A percentile compares a stretch with the other conserved stretches of the same genome.
Evolutionary conservation across 2,113 vertebrate genomes (phyloP).

Genomic region (Jacana jacana): DNA sequence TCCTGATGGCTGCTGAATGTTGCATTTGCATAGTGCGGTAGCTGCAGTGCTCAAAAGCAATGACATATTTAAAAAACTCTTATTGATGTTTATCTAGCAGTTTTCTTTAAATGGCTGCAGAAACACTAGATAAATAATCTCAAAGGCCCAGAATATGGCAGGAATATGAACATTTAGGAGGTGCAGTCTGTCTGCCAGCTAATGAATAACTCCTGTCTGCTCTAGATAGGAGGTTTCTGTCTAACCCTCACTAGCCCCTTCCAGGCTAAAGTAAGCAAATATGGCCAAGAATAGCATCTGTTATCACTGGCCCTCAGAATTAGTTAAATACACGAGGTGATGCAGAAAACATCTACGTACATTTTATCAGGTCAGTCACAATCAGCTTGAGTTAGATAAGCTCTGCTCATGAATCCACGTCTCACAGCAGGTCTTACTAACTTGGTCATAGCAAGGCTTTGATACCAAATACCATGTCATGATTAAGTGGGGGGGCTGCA

Average conservation of each 20-base stretch:
- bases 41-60: neutral
- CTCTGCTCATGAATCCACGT: neutral
- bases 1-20: neutral
- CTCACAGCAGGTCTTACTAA: neutral
- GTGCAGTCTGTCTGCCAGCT: neutral
- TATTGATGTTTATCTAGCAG: neutral
- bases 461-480: fast-evolving
- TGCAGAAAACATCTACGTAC: neutral
- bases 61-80: neutral
- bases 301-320: neutral
- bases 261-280: neutral
- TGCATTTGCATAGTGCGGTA: neutral
- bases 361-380: neutral
- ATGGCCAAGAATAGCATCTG: neutral
- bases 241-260: neutral
- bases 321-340: neutral
- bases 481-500: neutral
- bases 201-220: neutral
- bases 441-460: neutral
- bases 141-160: neutral
- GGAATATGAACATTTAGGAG: neutral
- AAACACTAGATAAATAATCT: neutral
- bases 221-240: neutral
- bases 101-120: neutral
- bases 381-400: neutral